phyloP scores from a whole-genome alignment of 2,888 invertebrate species.

The Drosophila siamana region DNA sequence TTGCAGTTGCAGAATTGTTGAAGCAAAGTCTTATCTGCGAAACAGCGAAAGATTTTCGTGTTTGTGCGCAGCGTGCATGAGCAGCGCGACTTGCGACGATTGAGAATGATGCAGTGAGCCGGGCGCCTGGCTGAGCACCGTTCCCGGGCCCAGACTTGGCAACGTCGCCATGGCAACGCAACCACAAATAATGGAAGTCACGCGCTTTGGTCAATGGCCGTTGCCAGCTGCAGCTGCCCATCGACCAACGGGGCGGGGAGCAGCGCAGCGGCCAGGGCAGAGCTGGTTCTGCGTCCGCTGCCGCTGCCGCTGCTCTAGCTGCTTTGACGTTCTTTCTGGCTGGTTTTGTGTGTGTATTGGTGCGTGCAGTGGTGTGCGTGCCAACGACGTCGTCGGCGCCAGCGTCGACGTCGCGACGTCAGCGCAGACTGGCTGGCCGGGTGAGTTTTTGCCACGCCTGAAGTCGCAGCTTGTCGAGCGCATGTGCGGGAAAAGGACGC shows the following conservation, averaged over 20 bases:
- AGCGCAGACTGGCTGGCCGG: conserved; percentile 50
- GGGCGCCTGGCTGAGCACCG: conserved; percentile 11
- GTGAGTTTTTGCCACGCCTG: conserved; percentile 70
- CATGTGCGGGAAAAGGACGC: conserved; percentile 74
- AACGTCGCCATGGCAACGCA: conserved; percentile 59
- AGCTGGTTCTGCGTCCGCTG: conserved; percentile 21
- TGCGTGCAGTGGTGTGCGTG: conserved; percentile 66
- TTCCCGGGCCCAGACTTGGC: conserved; percentile 28
- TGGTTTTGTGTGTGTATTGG: conserved; percentile 55
- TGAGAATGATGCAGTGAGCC: conserved; percentile 33
- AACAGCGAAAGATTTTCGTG: neutral
- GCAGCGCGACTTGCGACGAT: conserved; percentile 13
- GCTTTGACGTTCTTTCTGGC: neutral
- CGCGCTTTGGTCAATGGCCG: conserved; percentile 60
- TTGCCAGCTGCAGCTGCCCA: conserved; percentile 5
- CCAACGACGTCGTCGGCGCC: conserved; percentile 39
- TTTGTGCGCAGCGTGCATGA: conserved; percentile 8
- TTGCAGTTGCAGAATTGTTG: neutral
- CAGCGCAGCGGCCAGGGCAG: conserved; percentile 6
- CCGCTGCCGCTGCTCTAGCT: neutral
- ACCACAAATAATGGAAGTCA: conserved; percentile 67
- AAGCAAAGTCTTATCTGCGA: neutral
- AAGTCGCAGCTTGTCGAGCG: conserved; percentile 46
- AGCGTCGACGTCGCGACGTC: conserved; percentile 38
- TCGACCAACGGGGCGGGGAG: neutral